phyloP scores from a whole-genome alignment of 2,888 invertebrate species.

The Drosophila lacicola region DNA sequence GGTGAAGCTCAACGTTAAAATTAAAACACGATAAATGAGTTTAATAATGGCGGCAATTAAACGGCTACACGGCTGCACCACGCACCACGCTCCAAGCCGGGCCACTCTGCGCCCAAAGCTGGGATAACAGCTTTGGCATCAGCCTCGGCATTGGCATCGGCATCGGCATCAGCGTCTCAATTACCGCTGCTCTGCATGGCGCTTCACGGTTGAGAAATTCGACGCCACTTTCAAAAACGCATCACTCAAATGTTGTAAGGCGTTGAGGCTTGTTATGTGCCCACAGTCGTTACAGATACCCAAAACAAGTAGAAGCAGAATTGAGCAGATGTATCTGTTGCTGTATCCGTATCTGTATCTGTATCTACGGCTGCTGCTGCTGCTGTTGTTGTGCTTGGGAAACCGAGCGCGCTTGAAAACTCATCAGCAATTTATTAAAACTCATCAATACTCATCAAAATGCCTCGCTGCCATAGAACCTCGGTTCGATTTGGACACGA shows the following conservation, averaged over 20 bases:
- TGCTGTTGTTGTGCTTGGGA: constrained; percentile 47
- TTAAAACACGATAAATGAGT: constrained; percentile 82
- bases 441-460: constrained; percentile 82
- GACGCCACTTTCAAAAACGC: constrained; percentile 79
- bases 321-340: constrained; percentile 29
- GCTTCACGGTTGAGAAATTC: constrained; percentile 80
- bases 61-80: constrained; percentile 64
- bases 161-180: constrained; percentile 72
- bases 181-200: constrained; percentile 77
- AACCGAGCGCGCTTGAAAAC: constrained; percentile 63
- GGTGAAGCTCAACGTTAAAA: constrained; percentile 67
- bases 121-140: constrained; percentile 36
- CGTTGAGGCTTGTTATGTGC: constrained; percentile 70
- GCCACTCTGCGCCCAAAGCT: constrained; percentile 8
- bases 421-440: constrained; percentile 82
- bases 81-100: constrained; percentile 30
- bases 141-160: constrained; percentile 41
- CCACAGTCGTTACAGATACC: constrained; percentile 55
- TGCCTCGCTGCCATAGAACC: constrained; percentile 53
- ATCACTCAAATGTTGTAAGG: constrained; percentile 72
- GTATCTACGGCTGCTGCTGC: background rate
- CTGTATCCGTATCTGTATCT: background rate
- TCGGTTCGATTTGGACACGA: constrained; percentile 33
- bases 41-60: constrained; percentile 82
- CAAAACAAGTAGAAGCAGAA: constrained; percentile 42